Evolutionary conservation across 2,113 vertebrate genomes (phyloP), one percentile per base, ranked within the genome.

Genomic region (Odobenus rosmarus): DNA sequence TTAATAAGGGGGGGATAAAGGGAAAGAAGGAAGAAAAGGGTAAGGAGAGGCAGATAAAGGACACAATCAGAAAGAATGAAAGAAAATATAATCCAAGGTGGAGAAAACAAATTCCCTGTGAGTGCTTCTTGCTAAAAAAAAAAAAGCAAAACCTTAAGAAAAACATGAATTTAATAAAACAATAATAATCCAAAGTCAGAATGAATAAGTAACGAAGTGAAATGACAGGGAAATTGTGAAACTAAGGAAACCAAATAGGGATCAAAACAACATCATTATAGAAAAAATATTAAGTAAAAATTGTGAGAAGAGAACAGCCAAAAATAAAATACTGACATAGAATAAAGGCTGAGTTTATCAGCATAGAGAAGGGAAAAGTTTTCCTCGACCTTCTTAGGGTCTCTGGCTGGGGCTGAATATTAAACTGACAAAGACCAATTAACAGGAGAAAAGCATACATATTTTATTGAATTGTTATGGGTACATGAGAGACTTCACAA

Each of bases 221-320:
- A 88, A 33, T 84, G 51, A 84, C 67, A 93, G 39, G 39, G 7
- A 90, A 19, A 31, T 21, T 62, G 5, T 69, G 59, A 36, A 88
- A 88, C 76, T 80, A 46, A 88, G 21, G 24, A 59, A 92, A 88
- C 15, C 77, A 83, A 84, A 57, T 18, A 57, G 8, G 16, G 8
- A 88, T 88, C 76, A 94, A 92, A 91, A 55, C 13, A 84, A 19
- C 28, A 79, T 77, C 57, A 77, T 69, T 53, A 28, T 46, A 92
- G n/a, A 95, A 92, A 71, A 95, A 92, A 71, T 71, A 88, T 51
- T 57, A 88, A 91, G 9, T 53, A 55, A 28, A n/a, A 82, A 93
- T 46, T 0, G 39, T 51, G 31, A 64, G 36, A 93, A 13, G 11
- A 84, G 6, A 85, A 80, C 2, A 80, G 28, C 39, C 7, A 77